Percentiles rank a stretch among this genome's conserved stretches.
These are phyloP conservation scores for Silvanus unidentatus DNA, from an alignment of 2,888 invertebrate species.

Conservation along the genomic window DNA sequence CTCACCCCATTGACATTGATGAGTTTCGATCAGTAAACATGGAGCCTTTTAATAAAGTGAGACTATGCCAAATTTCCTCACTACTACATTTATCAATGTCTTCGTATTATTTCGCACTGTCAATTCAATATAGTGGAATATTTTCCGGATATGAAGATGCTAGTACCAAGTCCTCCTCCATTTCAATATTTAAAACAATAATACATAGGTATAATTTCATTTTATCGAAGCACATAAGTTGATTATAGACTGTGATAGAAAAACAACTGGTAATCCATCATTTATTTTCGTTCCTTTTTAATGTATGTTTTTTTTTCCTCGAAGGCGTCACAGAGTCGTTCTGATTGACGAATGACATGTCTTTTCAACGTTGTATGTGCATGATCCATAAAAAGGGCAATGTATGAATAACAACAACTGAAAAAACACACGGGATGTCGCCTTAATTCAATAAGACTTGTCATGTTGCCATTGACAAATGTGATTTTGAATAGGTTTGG, in stretches of 20 bases:
- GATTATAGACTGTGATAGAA: background rate
- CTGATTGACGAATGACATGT: slow-evolving; percentile 35
- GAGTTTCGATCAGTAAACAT: slow-evolving; percentile 23
- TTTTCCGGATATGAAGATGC: no score
- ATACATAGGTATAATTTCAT: no score
- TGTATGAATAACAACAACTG: slow-evolving; percentile 21
- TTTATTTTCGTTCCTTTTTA: slow-evolving; percentile 27
- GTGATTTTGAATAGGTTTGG: slow-evolving; percentile 15
- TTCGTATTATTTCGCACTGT: background rate
- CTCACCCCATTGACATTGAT: slow-evolving; percentile 25
- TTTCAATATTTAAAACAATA: no score
- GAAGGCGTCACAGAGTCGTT: slow-evolving; percentile 26
- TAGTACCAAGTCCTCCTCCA: no score
- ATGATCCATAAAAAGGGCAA: slow-evolving; percentile 22
- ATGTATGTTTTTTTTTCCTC: slow-evolving; percentile 20
- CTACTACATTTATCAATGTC: slow-evolving; percentile 6
- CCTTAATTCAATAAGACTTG: slow-evolving; percentile 41
- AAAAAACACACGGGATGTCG: slow-evolving; percentile 15
- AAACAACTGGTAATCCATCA: slow-evolving; percentile 28
- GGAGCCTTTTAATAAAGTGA: slow-evolving; percentile 23
- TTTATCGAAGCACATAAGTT: no score
- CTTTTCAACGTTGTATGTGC: slow-evolving; percentile 25
- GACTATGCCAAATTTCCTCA: slow-evolving; percentile 6
- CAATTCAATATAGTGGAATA: background rate
- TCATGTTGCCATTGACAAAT: slow-evolving; percentile 41